These are phyloP conservation scores for Apostichopus leukothele DNA, from an alignment of 53 echinoderm and acorn worm genomes.

Conservation along the genomic window DNA sequence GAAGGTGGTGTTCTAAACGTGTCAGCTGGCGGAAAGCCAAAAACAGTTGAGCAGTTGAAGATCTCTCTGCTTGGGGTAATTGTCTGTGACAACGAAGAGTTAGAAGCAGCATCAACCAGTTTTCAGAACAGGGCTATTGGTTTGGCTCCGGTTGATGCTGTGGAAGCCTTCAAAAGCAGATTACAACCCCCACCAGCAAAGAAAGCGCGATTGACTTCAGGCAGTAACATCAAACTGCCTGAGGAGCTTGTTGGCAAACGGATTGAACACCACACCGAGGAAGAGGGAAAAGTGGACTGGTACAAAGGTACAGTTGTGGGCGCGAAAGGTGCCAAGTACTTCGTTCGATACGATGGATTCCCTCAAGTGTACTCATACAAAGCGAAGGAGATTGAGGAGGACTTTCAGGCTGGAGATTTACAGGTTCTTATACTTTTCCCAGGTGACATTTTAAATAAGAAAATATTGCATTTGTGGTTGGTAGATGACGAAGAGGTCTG, in stretches of 20 bases:
- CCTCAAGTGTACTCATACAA: not conserved
- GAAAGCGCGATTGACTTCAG: not conserved
- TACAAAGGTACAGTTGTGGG: not conserved
- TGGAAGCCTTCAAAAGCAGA: not conserved
- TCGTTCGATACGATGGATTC: constrained; percentile 12
- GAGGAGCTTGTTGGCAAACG: not conserved
- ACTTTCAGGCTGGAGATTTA: too few relatives aligned
- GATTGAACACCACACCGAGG: not conserved
- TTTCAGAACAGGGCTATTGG: not conserved
- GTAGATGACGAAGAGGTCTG: too few relatives aligned
- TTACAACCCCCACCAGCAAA: not conserved
- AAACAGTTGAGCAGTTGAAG: constrained; percentile 20
- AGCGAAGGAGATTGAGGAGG: not conserved
- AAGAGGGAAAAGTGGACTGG: not conserved
- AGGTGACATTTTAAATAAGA: too few relatives aligned
- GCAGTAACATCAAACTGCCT: not conserved
- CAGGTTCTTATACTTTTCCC: too few relatives aligned
- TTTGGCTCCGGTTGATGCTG: constrained; percentile 25
- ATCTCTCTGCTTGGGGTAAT: not conserved
- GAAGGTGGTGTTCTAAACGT: constrained; percentile 41
- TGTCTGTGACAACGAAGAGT: not conserved
- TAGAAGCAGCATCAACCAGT: not conserved
- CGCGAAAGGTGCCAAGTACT: not conserved
- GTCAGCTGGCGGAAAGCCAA: constrained; percentile 36
- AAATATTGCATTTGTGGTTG: too few relatives aligned